These are phyloP conservation scores for Halesus radiatus DNA, from an alignment of 1,140 invertebrate species.

Conservation along the genomic window DNA sequence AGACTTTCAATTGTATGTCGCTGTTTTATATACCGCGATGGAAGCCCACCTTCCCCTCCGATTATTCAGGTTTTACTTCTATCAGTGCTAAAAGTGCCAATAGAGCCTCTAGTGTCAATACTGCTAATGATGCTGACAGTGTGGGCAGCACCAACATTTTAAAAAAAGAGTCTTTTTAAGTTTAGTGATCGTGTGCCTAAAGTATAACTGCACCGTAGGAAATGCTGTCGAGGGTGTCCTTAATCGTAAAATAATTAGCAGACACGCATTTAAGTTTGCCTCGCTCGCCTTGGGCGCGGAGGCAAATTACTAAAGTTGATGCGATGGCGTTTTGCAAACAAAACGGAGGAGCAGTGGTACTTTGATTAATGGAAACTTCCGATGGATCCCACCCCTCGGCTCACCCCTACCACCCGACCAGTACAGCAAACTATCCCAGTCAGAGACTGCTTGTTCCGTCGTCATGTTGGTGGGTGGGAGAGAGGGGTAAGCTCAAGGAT, in stretches of 20 bases:
- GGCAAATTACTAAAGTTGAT: slow-evolving; percentile 53
- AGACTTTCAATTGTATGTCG: slow-evolving; percentile 19
- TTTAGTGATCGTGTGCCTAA: neutral
- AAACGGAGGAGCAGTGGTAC: slow-evolving; percentile 36
- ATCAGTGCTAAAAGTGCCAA: too few species aligned
- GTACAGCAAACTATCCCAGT: neutral
- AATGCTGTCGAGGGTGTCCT: neutral
- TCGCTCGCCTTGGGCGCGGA: slow-evolving; percentile 14
- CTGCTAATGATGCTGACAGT: too few species aligned
- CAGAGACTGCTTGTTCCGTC: slow-evolving; percentile 10
- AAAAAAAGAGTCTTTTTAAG: neutral
- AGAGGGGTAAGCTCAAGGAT: neutral
- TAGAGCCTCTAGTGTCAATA: too few species aligned
- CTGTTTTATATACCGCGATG: slow-evolving; percentile 16
- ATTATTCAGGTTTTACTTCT: too few species aligned
- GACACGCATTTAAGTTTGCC: slow-evolving; percentile 32
- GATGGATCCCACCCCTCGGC: slow-evolving; percentile 7
- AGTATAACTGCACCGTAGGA: neutral
- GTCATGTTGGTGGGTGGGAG: neutral
- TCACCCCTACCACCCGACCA: neutral
- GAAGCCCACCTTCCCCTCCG: neutral
- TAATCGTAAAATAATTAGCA: slow-evolving; percentile 38
- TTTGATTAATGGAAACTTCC: slow-evolving; percentile 53
- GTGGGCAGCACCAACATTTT: too few species aligned
- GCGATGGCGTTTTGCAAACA: slow-evolving; percentile 37